Evolutionary conservation across 2,888 invertebrate genomes (phyloP), one percentile per base, ranked within the genome.

Genomic region (Lithophane leautieri): DNA sequence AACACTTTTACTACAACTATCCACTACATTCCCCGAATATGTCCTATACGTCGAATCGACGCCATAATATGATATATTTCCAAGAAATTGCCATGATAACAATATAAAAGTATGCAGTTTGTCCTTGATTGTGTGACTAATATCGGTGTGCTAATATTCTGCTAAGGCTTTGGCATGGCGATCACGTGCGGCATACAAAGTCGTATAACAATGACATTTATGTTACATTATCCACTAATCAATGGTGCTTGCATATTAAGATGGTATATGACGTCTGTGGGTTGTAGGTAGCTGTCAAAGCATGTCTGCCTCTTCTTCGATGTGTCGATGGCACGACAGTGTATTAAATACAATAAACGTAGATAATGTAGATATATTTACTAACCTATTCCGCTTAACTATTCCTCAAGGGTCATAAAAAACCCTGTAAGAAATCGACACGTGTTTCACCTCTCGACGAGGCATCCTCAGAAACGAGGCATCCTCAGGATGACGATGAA

Each of bases 191-290:
- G 56, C 78, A 81, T 78, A 89, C 90, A 89, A 86, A 88, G 87
- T 83, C 85, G 82, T 84, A 86, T 76, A 90, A 92, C 91, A 92
- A 92, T 92, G 88, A 87, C 87, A 89, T 89, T 89, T 83, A 88
- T 85, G 83, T 86, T 87, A 85, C 86, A 90, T 91, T 90, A 89
- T 86, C 85, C 65, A 73, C 83, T 89, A 90, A 91, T 91, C 90
- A 87, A 88, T 88, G 67, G 71, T 67, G 66, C 65, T 77, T 58
- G 81, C 40, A 83, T 85, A 81, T 77, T 81, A 78, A 84, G 67
- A 44, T 78, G 44, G 12, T 25, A 19, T 42, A 65, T 81, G 88
- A 84, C 78, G 81, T 87, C 79, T 65, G 62, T 66, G 7, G 16
- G 11, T 40, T 9, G 19, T 50, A n/a, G 34, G 19, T 34, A 44